These are phyloP conservation scores for Molossus alvarezi DNA, from an alignment of 2,797 vertebrate species.

Conservation along the genomic window DNA sequence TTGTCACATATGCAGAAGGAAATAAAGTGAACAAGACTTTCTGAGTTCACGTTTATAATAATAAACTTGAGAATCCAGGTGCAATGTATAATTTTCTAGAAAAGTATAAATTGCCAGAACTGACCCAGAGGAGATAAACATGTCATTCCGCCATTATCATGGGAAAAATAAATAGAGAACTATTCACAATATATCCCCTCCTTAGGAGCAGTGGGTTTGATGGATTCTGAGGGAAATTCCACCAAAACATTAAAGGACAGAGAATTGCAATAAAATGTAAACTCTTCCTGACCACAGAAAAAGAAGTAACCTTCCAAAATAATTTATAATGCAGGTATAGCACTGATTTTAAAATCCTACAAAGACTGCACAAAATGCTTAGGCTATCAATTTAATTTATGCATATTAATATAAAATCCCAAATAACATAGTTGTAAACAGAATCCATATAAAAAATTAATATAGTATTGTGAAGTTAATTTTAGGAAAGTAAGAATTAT, in stretches of 20 bases:
- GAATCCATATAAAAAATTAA: constrained; percentile 38
- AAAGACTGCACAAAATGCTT: not conserved
- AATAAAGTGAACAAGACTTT: not conserved
- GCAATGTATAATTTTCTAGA: not conserved
- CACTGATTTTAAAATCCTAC: constrained; percentile 45
- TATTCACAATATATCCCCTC: not conserved
- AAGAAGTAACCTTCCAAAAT: not conserved
- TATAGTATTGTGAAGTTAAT: not conserved
- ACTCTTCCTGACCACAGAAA: not conserved
- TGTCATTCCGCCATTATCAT: not conserved
- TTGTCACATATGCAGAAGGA: not conserved
- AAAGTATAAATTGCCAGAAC: not conserved
- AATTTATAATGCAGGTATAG: constrained; percentile 11
- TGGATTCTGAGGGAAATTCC: not conserved
- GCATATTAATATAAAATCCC: not conserved
- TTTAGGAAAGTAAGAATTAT: constrained; percentile 22
- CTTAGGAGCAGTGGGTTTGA: not conserved
- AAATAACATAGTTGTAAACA: constrained; percentile 10
- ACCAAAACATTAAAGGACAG: not conserved
- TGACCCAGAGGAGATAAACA: not conserved
- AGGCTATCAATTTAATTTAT: not conserved
- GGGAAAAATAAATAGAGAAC: not conserved
- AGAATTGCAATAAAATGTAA: not conserved
- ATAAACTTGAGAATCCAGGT: constrained; percentile 37
- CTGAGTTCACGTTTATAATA: constrained; percentile 14